These are phyloP conservation scores for Naja naja DNA, from an alignment of 2,113 vertebrate species.

Conservation along the genomic window DNA sequence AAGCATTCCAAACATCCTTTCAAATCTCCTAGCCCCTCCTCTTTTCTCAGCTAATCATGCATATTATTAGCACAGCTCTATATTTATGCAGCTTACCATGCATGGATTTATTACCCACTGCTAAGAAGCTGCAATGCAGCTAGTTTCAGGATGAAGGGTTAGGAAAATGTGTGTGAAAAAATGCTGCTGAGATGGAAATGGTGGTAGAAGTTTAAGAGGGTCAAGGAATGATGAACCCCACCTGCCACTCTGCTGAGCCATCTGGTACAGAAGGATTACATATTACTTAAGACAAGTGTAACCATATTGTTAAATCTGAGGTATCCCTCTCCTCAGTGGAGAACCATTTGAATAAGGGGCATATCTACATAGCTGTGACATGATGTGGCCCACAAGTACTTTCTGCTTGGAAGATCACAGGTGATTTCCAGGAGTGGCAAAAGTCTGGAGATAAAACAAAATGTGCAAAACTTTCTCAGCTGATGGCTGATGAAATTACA, in stretches of 20 bases:
- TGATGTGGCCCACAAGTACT: background rate
- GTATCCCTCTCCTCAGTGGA: background rate
- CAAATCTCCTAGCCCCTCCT: background rate
- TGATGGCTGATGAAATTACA: background rate
- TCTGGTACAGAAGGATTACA: too few species aligned
- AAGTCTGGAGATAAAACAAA: background rate
- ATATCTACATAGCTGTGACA: too few species aligned
- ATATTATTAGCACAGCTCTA: too few species aligned
- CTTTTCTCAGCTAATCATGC: background rate
- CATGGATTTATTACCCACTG: constrained; percentile 18
- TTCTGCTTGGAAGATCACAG: background rate
- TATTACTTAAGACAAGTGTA: background rate
- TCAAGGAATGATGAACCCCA: background rate
- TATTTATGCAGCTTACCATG: constrained; percentile 27
- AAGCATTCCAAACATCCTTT: background rate
- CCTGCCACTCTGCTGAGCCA: background rate
- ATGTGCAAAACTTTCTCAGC: background rate
- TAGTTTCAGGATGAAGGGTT: background rate
- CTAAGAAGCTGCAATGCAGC: constrained; percentile 35
- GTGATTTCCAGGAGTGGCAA: background rate
- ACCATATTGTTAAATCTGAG: background rate
- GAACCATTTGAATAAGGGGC: background rate
- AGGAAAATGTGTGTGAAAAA: background rate
- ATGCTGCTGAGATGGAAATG: background rate
- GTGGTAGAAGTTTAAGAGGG: background rate